phyloP scores from a whole-genome alignment of 2,888 invertebrate species.

The Callyntrura guangdongensis region DNA sequence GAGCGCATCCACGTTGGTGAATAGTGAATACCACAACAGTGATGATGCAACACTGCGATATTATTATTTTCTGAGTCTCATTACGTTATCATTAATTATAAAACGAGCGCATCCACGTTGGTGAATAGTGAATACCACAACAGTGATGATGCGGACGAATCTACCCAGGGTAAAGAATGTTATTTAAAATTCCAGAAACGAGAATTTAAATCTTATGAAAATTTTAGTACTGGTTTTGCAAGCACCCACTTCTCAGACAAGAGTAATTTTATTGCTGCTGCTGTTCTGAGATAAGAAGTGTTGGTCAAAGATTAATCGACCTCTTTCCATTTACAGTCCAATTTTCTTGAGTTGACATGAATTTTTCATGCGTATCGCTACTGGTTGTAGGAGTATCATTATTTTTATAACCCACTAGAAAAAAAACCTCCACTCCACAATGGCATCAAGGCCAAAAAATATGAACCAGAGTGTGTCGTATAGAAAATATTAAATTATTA shows the following conservation, averaged over 20 bases:
- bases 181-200: background rate
- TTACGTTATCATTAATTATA: conserved; percentile 29
- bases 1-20: background rate
- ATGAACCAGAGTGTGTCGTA: background rate
- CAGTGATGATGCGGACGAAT: too few relatives aligned
- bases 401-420: background rate
- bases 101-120: background rate
- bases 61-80: background rate
- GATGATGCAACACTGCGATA: background rate
- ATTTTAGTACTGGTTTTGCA: background rate
- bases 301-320: conserved; percentile 71
- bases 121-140: background rate
- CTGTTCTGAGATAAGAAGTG: conserved; percentile 6
- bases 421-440: background rate
- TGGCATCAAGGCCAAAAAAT: background rate
- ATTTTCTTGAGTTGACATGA: conserved; percentile 52
- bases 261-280: conserved; percentile 16
- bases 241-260: background rate
- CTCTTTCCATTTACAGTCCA: conserved; percentile 52
- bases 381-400: background rate
- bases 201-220: conserved; percentile 20
- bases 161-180: background rate
- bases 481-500: background rate
- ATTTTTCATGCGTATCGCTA: conserved; percentile 28
- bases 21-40: background rate